Percentiles rank a stretch among this genome's conserved stretches.
Evolutionary conservation across 2,888 invertebrate species (phyloP).

Genomic region (Operophtera brumata): DNA sequence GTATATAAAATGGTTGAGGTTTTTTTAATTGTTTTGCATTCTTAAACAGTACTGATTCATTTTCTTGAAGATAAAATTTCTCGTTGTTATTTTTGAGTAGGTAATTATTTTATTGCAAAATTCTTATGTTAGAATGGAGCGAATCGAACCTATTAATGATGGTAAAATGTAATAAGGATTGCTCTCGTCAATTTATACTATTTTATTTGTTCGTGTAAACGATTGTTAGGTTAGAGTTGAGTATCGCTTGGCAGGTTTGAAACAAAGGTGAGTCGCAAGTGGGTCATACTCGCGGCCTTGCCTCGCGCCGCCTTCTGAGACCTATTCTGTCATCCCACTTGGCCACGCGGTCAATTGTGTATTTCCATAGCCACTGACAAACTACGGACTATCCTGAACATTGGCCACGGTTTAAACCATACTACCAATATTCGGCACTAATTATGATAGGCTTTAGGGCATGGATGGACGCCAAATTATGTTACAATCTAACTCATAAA

Average conservation of each 20-base stretch:
- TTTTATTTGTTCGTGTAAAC: constrained; percentile 10
- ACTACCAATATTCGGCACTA: background rate
- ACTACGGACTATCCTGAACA: background rate
- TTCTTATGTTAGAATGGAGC: background rate
- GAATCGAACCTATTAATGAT: constrained; percentile 3
- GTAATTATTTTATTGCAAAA: background rate
- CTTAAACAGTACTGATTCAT: background rate
- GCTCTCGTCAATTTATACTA: constrained; percentile 4
- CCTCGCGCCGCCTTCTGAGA: constrained; percentile 58
- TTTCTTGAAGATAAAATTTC: no score
- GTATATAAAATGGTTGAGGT: background rate
- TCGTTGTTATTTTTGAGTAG: no score
- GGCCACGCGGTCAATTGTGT: constrained; percentile 17
- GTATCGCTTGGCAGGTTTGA: constrained; percentile 51
- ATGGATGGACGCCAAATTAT: no score
- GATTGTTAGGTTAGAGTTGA: constrained; percentile 47
- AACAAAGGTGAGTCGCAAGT: constrained; percentile 73
- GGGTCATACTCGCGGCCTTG: constrained; percentile 69
- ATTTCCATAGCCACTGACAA: constrained; percentile 14
- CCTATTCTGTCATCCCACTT: constrained; percentile 54
- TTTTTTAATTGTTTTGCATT: background rate
- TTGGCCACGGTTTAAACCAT: background rate
- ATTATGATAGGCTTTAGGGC: no score
- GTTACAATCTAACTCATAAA: no score
- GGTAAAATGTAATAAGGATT: constrained; percentile 3